Base-by-base conservation (phyloP, 2,113 vertebrate genomes). In the Telmatochromis sp. region DNA sequence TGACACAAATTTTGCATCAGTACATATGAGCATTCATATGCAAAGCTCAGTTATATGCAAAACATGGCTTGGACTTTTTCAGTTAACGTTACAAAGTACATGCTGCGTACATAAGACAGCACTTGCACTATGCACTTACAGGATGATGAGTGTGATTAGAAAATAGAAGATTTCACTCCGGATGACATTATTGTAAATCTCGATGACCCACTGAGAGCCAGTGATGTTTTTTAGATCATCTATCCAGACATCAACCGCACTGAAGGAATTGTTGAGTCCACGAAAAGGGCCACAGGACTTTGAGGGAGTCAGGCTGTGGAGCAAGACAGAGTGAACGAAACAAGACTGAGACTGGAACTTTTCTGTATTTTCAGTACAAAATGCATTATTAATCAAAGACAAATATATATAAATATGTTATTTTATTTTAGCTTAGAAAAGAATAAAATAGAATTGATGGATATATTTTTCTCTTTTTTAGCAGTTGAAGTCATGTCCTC, bases 161-260 rank as follows among this genome's bases (percentile, higher is more conserved):
- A 98, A 98, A 93, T 98, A 99, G 96, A 99, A 98, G 60, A 98
- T 95, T 92, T 96, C 97, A 8, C 95, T 98, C 35, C 90, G 92
- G 45, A 99, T 96, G 89, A 99, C 93, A 45, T 98, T 96, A 4
- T 81, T 31, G 89, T 98, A 99, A 93, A 98, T 97, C 98, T 98
- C 99, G 12, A 96, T 88, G 0, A 96, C 96, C 98, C 97, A 98
- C 4, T 81, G 12, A 2, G 94, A 96, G 47, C 88, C 28, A 2
- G 91, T 7, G 17, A 89, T 28, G 2, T 23, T 5, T 6, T 92
- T 47, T 13, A 98, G 89, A 1, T 8, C 31, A 2, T 80, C 21
- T 2, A 98, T 96, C 98, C 98, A 99, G 23, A 78, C 42, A 9
- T 87, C 89, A 19, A 99, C 91, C 33, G 96, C 95, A 35, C 95